Evolutionary conservation across 2,888 invertebrate species (phyloP), one percentile per base, ranked within the genome.

Genomic region (Ornithoptera priamus): DNA sequence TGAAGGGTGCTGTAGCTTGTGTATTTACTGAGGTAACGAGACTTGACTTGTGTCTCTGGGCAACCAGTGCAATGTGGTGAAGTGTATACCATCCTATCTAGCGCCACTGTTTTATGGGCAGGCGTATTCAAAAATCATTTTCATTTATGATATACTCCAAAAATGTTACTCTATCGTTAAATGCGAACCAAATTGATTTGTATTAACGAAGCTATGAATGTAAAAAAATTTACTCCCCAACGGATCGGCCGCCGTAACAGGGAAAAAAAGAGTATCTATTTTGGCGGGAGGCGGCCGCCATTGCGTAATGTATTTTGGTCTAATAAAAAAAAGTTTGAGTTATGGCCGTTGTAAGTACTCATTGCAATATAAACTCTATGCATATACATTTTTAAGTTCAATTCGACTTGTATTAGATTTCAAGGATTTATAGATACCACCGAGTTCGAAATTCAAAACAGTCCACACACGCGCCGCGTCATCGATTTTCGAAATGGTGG

Each of bases 401-500:
- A 61, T 65, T n/a, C 64, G 1, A 0, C 17, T 24, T 64, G 63
- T 46, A 22, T 15, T 30, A 4, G n/a, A 36, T 10, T 42, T 39
- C 4, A 17, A 62, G 24, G 58, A 63, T 59, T 62, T 68, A 58
- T 58, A 59, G 62, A 63, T 63, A 63, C 63, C 20, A 58, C n/a
- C 12, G 36, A 15, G 69, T 65, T 71, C 46, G 60, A 65, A 71
- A 71, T 71, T 64, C 86, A 86, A 87, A 87, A 87, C 83, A 77
- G 80, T 82, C 74, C 85, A 87, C 86, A 88, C 87, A 85, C 87
- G 85, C 85, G 87, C 83, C 81, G 79, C 75, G 80, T 84, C 85
- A 89, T 89, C 88, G 88, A 89, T 89, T 89, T 89, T 89, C 81
- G 86, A 89, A 85, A 85, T 78, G 80, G 71, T 74, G 77, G 77